Evolutionary conservation across 1,140 invertebrate species (phyloP).

Genomic region (Megalonaias nervosa): DNA sequence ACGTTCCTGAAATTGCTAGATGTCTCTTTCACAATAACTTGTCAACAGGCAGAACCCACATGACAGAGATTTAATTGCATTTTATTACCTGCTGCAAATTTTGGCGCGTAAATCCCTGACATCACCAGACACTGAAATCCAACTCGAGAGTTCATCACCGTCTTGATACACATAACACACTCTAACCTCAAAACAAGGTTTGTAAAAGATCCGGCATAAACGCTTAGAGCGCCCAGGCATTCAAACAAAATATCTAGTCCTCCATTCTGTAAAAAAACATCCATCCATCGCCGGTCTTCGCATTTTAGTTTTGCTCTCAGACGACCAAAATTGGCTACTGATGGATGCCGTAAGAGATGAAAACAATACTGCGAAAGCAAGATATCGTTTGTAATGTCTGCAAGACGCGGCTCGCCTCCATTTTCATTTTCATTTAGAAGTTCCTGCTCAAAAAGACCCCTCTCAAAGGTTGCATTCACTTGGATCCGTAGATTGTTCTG

Average conservation of each 20-base stretch:
- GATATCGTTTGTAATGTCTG: conserved; percentile 21
- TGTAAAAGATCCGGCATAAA: conserved; percentile 29
- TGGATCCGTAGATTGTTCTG: too few species aligned
- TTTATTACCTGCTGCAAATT: conserved; percentile 32
- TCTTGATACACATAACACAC: conserved; percentile 70
- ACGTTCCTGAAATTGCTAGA: too few species aligned
- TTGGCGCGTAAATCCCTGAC: conserved; percentile 23
- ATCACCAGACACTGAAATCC: conserved; percentile 62
- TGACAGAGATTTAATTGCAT: not conserved
- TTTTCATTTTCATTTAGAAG: too few species aligned
- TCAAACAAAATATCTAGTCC: conserved; percentile 71
- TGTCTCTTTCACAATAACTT: too few species aligned
- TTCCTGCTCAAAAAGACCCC: too few species aligned
- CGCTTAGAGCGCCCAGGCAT: conserved; percentile 59
- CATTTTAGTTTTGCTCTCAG: conserved; percentile 27
- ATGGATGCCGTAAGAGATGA: conserved; percentile 23
- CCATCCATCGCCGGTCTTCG: conserved; percentile 65
- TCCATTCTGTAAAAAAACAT: conserved; percentile 69
- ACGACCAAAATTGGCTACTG: conserved; percentile 32
- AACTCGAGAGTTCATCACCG: conserved; percentile 71
- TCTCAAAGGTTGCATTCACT: too few species aligned
- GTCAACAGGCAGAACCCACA: too few species aligned
- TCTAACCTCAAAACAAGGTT: conserved; percentile 57
- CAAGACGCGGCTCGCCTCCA: conserved; percentile 1
- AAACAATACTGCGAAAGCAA: conserved; percentile 28